Conservation (phyloP, 2,797 vertebrate genomes). For the Heterohyrax brucei region DNA sequence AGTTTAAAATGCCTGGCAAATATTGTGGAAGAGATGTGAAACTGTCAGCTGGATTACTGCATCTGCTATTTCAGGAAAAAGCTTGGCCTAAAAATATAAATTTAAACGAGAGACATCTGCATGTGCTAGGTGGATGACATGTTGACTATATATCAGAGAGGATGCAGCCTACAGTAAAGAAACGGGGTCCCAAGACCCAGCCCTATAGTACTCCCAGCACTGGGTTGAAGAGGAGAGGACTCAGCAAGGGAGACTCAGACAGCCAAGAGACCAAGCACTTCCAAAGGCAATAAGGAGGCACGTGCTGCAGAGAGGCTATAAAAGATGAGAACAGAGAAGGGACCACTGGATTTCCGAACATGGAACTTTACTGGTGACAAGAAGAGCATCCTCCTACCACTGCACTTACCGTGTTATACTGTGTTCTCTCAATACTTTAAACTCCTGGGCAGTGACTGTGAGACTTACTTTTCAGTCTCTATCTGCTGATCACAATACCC, state of each 20-base stretch:
- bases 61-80: background rate
- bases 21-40: background rate
- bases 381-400: background rate
- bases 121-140: too few species aligned
- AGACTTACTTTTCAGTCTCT: background rate
- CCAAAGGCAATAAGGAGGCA: background rate
- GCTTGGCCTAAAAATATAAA: background rate
- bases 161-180: background rate
- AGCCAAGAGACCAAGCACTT: background rate
- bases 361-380: background rate
- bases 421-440: background rate
- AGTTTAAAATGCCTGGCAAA: background rate
- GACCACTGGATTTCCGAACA: accelerated
- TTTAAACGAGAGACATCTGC: background rate
- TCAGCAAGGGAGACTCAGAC: background rate
- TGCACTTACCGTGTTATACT: background rate
- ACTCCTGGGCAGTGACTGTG: background rate
- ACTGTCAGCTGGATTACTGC: background rate
- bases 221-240: constrained; percentile 28
- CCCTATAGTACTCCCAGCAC: background rate
- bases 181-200: background rate
- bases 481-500: background rate
- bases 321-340: background rate
- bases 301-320: background rate
- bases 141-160: background rate